Conservation (phyloP, 1,140 invertebrate species). For the Lepidurus apus region DNA sequence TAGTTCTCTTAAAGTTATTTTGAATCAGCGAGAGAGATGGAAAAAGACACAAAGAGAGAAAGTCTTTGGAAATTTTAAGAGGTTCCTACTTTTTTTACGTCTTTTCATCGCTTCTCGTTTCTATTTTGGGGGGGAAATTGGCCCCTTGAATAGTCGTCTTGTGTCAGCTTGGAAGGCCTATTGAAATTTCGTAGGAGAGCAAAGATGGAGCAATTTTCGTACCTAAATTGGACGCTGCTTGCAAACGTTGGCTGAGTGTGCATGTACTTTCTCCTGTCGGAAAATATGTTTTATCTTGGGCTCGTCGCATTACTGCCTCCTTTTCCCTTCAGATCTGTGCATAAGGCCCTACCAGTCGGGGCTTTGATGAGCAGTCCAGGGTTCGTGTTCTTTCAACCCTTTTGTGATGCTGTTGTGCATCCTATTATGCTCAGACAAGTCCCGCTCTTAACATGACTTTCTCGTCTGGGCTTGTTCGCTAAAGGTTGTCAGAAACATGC, state of each 20-base stretch:
- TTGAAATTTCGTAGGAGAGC: neutral
- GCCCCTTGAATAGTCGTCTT: neutral
- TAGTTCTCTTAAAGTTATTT: too few relatives aligned
- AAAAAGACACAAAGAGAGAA: too few relatives aligned
- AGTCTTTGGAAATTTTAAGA: too few relatives aligned
- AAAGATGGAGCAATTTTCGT: constrained; percentile 4
- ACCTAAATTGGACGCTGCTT: neutral
- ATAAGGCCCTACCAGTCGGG: neutral
- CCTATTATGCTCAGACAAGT: neutral
- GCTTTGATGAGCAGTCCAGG: neutral
- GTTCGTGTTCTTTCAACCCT: neutral
- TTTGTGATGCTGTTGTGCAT: neutral
- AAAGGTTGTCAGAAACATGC: neutral
- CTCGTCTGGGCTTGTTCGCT: neutral
- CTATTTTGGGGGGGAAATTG: neutral
- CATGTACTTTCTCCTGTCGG: neutral
- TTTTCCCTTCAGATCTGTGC: neutral
- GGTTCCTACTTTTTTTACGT: neutral
- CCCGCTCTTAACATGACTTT: neutral
- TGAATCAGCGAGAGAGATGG: too few relatives aligned
- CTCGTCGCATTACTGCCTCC: neutral
- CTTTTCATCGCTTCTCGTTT: neutral
- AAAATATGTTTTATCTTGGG: neutral
- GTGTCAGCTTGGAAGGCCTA: neutral
- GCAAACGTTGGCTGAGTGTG: neutral